phyloP scores from a whole-genome alignment of 1,140 invertebrate species.

The Halesus radiatus region DNA sequence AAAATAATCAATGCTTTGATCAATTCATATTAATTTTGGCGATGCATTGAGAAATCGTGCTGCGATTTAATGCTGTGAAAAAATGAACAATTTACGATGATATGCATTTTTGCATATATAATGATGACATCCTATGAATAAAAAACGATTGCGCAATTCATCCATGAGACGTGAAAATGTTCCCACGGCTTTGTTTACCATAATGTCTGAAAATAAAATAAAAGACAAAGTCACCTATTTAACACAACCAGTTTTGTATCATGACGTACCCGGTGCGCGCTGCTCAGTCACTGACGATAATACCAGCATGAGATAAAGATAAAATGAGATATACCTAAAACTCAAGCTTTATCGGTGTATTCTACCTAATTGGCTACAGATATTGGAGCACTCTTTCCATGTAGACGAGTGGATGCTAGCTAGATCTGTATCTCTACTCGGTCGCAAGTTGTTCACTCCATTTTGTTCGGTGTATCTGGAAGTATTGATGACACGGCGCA shows the following conservation, averaged over 20 bases:
- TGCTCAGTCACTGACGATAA: too few species aligned
- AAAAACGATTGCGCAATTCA: background rate
- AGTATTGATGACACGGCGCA: background rate
- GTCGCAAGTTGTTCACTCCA: background rate
- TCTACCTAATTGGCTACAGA: conserved; percentile 27
- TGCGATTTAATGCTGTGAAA: too few species aligned
- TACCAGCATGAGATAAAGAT: too few species aligned
- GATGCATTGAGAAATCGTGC: too few species aligned
- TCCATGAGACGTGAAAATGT: conserved; percentile 2
- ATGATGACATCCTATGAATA: background rate
- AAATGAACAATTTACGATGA: too few species aligned
- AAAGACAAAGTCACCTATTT: conserved; percentile 2
- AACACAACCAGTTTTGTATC: conserved; percentile 17
- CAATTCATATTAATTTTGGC: too few species aligned
- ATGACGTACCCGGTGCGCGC: background rate
- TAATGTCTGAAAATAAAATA: background rate
- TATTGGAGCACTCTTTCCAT: conserved; percentile 23
- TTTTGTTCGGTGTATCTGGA: background rate
- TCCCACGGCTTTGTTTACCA: conserved; percentile 19
- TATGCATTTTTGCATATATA: too few species aligned
- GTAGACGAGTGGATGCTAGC: background rate
- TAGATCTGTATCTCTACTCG: too few species aligned
- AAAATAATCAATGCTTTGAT: too few species aligned
- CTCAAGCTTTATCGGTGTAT: background rate
- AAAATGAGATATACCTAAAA: too few species aligned